phyloP scores from a whole-genome alignment of 2,888 invertebrate species.

The Clivina fossor region DNA sequence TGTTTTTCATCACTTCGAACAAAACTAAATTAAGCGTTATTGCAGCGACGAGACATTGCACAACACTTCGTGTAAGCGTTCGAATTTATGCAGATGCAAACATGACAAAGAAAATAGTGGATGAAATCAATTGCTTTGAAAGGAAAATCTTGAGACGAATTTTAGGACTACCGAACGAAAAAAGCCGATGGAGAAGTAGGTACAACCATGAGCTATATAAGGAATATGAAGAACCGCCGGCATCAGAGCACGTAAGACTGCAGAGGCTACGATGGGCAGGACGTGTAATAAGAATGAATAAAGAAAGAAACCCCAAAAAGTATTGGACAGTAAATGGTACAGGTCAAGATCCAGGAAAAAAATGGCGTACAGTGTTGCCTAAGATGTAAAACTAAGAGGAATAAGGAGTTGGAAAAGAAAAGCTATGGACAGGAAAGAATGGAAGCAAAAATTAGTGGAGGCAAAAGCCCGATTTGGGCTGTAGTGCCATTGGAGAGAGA shows the following conservation, averaged over 20 bases:
- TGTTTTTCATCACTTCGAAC: no score
- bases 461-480: neutral
- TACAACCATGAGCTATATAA: conserved; percentile 18
- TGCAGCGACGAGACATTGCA: no score
- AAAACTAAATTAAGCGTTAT: no score
- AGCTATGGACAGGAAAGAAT: neutral
- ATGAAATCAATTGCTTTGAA: conserved; percentile 15
- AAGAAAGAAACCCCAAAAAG: neutral
- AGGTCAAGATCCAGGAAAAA: conserved; percentile 1
- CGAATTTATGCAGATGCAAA: no score
- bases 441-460: neutral
- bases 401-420: neutral
- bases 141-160: conserved; percentile 14
- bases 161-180: conserved; percentile 13
- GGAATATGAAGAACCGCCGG: conserved; percentile 2
- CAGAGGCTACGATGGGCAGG: conserved; percentile 10
- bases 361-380: no score
- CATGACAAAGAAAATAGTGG: conserved; percentile 4
- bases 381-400: no score
- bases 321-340: neutral
- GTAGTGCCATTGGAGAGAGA: neutral
- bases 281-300: conserved; percentile 5
- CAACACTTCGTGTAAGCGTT: no score
- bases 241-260: conserved; percentile 2
- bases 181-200: conserved; percentile 12